Evolutionary conservation across 2,888 invertebrate genomes (phyloP), one percentile per base, ranked within the genome.

Genomic region (Trichogramma evanescens): DNA sequence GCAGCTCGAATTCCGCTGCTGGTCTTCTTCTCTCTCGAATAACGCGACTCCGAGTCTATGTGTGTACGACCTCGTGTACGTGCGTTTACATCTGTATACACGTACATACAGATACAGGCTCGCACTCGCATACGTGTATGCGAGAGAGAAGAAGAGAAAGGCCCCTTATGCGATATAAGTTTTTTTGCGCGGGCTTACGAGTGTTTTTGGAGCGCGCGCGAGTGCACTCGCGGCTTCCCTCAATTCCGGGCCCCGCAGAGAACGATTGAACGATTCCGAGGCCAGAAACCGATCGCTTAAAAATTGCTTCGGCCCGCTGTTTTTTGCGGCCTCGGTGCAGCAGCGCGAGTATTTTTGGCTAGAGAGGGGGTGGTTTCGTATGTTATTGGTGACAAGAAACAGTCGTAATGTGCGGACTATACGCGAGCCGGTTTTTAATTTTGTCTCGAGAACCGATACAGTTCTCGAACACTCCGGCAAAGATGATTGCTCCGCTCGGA

Each of bases 241-340:
- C 26, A 26, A 26, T 26, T 26, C 26, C 26, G 26, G 26, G 26
- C 7, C 41, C 51, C 41, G 6, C 5, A 7, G 41, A 38, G 26
- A 7, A 13, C 49, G 59, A 54, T 59, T 54, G 48, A 59, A 59
- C 57, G 58, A 53, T 63, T 59, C 57, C 54, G 26, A 26, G 26
- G 26, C 26, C 26, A 26, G 26, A 26, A 26, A 2, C 26, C 26
- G 50, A 44, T 41, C 54, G 44, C 6, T 39, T 48, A 41, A 50
- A 52, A 55, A 58, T 55, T 44, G 52, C 52, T 13, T 9, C 6
- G 7, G 9, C 13, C 45, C 54, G 50, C 50, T 54, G 9, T 9
- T 46, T 10, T 46, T 9, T 46, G n/a, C 10, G 5, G 5, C 7
- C 4, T 10, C 4, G 52, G 59, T 40, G 13, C 6, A 8, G 46